phyloP scores from a whole-genome alignment of 2,888 invertebrate species.

The Plemyria rubiginata region DNA sequence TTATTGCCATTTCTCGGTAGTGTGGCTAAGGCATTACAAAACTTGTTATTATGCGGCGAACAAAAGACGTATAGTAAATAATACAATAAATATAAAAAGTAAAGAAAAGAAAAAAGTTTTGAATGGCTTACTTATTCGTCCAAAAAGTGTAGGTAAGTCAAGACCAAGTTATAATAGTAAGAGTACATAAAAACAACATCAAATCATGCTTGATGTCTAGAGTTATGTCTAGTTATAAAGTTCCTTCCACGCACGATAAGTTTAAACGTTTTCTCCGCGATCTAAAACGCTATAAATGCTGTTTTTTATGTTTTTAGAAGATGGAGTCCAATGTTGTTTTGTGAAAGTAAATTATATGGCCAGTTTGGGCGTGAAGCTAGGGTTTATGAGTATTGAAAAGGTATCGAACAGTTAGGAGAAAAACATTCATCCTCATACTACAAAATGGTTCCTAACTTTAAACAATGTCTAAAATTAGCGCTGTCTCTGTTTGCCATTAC shows the following conservation, averaged over 20 bases:
- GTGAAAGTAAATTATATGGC: constrained; percentile 4
- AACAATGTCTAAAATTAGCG: no score
- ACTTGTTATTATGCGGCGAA: no score
- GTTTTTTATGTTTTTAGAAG: constrained; percentile 20
- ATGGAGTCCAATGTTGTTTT: constrained; percentile 22
- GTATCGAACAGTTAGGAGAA: no score
- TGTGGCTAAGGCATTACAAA: no score
- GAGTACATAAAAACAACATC: constrained; percentile 39
- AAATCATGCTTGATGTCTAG: constrained; percentile 40
- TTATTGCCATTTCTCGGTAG: no score
- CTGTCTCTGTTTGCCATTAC: no score
- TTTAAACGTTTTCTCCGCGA: constrained; percentile 34
- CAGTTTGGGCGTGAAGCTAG: background rate
- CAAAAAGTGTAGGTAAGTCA: background rate
- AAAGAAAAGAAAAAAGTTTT: no score
- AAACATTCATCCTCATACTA: no score
- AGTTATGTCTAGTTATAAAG: constrained; percentile 30
- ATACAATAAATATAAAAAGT: no score
- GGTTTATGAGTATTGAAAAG: constrained; percentile 7
- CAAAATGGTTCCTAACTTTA: no score
- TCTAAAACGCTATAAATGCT: constrained; percentile 31
- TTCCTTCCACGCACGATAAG: constrained; percentile 37
- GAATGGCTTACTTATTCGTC: no score
- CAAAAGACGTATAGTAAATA: no score
- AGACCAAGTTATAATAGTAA: constrained; percentile 28